Evolutionary conservation across 2,888 invertebrate genomes (phyloP).

Genomic region (Cenopis cana): DNA sequence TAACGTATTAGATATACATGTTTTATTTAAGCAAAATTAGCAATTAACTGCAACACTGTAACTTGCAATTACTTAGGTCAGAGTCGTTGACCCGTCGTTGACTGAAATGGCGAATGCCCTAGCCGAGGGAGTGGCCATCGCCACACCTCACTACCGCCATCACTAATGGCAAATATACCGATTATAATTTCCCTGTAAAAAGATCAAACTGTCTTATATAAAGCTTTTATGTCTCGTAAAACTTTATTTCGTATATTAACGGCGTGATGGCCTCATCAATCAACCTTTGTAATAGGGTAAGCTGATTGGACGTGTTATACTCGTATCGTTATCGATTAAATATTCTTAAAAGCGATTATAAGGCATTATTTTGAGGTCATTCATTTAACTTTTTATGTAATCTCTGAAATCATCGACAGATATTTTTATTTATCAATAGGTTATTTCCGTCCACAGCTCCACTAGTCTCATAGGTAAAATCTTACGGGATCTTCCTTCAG

Average conservation of each 20-base stretch:
- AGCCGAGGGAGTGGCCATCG: conserved; percentile 63
- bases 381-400: not conserved
- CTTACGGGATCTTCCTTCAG: no score
- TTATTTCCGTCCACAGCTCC: no score
- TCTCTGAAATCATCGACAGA: no score
- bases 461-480: no score
- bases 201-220: conserved; percentile 34
- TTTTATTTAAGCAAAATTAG: not conserved
- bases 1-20: not conserved
- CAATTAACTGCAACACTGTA: conserved; percentile 34
- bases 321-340: conserved; percentile 19
- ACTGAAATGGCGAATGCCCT: conserved; percentile 57
- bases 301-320: conserved; percentile 34
- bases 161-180: conserved; percentile 67
- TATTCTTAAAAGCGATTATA: conserved; percentile 22
- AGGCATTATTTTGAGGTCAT: not conserved
- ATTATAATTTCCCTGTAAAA: conserved; percentile 57
- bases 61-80: conserved; percentile 41
- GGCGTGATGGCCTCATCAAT: conserved; percentile 41
- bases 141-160: conserved; percentile 62
- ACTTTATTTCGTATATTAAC: conserved; percentile 41
- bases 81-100: conserved; percentile 58
- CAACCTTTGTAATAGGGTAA: conserved; percentile 40
- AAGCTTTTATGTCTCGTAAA: conserved; percentile 30
- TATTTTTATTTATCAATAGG: no score